Conservation (phyloP, 2,797 vertebrate species). For the Clarias laeviceps region DNA sequence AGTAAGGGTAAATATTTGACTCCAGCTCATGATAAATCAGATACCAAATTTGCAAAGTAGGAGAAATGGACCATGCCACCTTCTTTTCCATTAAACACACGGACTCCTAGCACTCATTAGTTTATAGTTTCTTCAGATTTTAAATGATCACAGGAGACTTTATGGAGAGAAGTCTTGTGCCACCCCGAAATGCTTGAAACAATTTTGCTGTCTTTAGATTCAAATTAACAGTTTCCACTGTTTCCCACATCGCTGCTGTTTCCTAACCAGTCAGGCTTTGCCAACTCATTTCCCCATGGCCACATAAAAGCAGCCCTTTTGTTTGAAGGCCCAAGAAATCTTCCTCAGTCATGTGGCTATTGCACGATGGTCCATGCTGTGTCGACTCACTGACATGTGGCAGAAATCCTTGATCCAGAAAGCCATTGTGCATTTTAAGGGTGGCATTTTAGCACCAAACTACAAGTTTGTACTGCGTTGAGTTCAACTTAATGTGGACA, state of each 20-base stretch:
- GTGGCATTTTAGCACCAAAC: conserved; percentile 26
- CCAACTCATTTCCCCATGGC: conserved; percentile 67
- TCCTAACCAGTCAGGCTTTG: conserved; percentile 57
- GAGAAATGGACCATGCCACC: neutral
- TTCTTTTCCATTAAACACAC: neutral
- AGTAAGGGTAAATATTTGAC: neutral
- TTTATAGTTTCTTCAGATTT: conserved; percentile 11
- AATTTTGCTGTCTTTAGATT: conserved; percentile 25
- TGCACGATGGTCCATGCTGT: conserved; percentile 51
- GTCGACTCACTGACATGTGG: conserved; percentile 67
- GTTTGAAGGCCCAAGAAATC: conserved; percentile 65
- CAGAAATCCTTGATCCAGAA: conserved; percentile 67
- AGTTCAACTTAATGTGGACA: conserved; percentile 17
- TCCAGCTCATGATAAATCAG: neutral
- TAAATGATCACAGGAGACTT: conserved; percentile 25
- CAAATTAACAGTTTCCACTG: conserved; percentile 31
- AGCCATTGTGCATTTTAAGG: conserved; percentile 58
- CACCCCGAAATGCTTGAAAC: conserved; percentile 9
- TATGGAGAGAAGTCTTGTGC: neutral
- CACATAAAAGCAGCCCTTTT: conserved; percentile 69
- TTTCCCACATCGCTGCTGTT: conserved; percentile 56
- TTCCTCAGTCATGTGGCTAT: conserved; percentile 68
- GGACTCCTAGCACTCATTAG: neutral
- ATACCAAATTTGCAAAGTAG: neutral
- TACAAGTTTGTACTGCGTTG: neutral